Percentiles rank a stretch among this genome's conserved stretches.
Conservation (phyloP, 2,113 vertebrate genomes). For the Saguinus imperator region DNA sequence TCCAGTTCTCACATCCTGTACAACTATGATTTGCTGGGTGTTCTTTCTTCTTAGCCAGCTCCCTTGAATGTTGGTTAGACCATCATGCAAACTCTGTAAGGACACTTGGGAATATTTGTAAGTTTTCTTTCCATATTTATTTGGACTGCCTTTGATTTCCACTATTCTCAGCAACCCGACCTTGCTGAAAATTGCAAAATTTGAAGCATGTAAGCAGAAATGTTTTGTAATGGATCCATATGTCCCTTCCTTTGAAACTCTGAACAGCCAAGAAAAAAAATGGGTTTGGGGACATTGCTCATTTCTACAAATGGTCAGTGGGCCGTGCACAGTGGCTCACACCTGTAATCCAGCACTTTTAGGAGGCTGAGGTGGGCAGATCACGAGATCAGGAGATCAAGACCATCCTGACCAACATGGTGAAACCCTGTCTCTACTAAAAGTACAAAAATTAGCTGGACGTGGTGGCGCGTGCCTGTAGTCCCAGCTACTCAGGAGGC, state of each 20-base stretch:
- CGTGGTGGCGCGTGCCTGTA: no score
- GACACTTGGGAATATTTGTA: neutral
- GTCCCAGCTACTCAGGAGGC: no score
- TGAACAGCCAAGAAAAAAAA: neutral
- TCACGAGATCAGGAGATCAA: no score
- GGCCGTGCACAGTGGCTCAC: no score
- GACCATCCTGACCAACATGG: no score
- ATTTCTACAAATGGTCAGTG: neutral
- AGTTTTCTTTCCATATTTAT: neutral
- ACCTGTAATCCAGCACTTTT: no score
- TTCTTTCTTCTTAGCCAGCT: neutral
- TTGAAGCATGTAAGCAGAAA: neutral
- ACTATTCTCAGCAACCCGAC: neutral
- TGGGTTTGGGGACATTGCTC: neutral
- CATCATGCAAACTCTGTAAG: neutral
- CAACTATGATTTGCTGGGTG: neutral
- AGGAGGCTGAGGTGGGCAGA: no score
- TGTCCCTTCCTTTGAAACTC: neutral
- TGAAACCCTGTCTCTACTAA: no score
- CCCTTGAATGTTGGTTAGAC: neutral
- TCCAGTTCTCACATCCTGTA: accelerated
- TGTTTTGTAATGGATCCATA: neutral
- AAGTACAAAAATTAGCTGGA: no score
- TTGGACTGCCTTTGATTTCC: neutral
- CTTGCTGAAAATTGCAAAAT: neutral